Evolutionary conservation across 1,140 invertebrate species (phyloP), one percentile per base, ranked within the genome.

Genomic region (Diorhabda elongata): DNA sequence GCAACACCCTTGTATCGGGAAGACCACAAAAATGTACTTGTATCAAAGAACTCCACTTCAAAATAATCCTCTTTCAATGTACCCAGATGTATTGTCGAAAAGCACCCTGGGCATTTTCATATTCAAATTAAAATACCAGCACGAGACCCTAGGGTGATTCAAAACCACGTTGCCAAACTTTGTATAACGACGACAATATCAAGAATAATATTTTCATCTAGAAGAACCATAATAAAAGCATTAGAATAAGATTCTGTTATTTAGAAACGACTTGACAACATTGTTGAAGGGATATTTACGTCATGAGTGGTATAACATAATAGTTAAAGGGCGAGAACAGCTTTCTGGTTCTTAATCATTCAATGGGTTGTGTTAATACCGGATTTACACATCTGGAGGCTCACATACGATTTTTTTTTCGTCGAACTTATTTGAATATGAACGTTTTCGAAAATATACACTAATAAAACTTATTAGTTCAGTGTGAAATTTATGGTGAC

Each of bases 281-380:
- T 8, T 41, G 4, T 42, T 4, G 3, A 9, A 43, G 59, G 61
- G 8, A n/a, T 47, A 44, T 62, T 62, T 62, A 11, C 61, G 44
- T 62, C 42, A 62, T 62, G 44, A 62, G n/a, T 44, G 61, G 70
- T 64, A 62, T 69, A 72, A 68, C 47, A 68, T 26, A 60, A 57
- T 47, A 61, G 45, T 61, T 43, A 70, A 71, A 75, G 74, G 74
- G 74, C 70, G 72, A 73, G 69, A 70, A 72, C 72, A 69, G 67
- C 64, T 64, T 66, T 60, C 42, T 68, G 69, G 45, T 69, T 44
- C 71, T 72, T 75, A 75, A 75, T 75, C 72, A 73, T 64, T 73
- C 73, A 74, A 75, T 74, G 72, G 69, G 64, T 71, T 72, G 74
- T 71, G 67, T 74, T 74, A 75, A 75, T 62, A 62, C 61, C 47